Conservation (phyloP, 2,797 vertebrate species). For the Tapirus indicus region DNA sequence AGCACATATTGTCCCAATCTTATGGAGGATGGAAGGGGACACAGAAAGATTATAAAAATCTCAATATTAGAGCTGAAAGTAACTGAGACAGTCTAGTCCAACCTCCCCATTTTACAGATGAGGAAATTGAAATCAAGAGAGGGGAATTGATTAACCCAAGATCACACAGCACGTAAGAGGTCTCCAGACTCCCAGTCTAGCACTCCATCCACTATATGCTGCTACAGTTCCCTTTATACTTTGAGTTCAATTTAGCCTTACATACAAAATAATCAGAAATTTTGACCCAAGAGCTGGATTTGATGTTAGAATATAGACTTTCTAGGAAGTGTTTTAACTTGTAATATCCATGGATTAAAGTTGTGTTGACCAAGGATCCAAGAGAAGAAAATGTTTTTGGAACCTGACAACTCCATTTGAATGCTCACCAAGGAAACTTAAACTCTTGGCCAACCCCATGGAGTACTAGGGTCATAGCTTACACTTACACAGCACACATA, state of each 20-base stretch:
- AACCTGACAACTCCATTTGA: conserved; percentile 1
- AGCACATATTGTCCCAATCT: background rate
- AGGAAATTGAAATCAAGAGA: conserved; percentile 28
- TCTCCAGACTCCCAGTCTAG: background rate
- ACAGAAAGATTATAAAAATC: conserved; percentile 50
- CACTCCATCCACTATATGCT: background rate
- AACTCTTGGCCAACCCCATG: background rate
- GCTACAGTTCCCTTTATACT: conserved; percentile 1
- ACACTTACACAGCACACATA: background rate
- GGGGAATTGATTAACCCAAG: background rate
- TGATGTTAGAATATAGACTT: background rate
- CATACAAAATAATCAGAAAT: background rate
- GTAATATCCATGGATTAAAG: background rate
- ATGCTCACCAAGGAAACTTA: background rate
- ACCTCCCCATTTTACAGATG: conserved; percentile 27
- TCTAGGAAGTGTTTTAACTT: background rate
- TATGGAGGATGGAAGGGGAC: background rate
- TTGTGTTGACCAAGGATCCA: background rate
- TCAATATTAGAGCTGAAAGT: background rate
- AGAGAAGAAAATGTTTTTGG: conserved; percentile 15
- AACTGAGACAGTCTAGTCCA: background rate
- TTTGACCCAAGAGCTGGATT: background rate
- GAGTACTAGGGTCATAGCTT: background rate
- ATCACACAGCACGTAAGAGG: background rate
- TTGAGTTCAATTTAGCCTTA: conserved; percentile 15